Evolutionary conservation across 2,888 invertebrate species (phyloP).

Genomic region (Druceiella hillmani): DNA sequence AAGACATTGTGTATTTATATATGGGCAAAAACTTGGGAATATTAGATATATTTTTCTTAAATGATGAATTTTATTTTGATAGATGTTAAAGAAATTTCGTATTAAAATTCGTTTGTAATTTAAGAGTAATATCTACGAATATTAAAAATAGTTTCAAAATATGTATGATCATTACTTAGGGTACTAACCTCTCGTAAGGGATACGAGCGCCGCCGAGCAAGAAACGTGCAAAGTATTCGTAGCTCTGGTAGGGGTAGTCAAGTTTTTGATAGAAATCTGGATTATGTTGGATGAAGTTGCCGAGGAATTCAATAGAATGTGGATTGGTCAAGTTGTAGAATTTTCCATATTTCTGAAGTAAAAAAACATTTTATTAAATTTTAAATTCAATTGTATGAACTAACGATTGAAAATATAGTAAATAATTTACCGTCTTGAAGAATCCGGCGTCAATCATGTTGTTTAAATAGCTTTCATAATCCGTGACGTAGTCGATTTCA

Average conservation of each 20-base stretch:
- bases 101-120: too few species aligned
- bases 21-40: too few species aligned
- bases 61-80: too few species aligned
- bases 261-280: conserved; percentile 39
- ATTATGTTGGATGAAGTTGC: conserved; percentile 54
- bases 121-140: too few species aligned
- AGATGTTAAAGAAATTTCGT: too few species aligned
- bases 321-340: conserved; percentile 31
- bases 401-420: conserved; percentile 44
- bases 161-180: too few species aligned
- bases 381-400: too few species aligned
- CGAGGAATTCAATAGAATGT: conserved; percentile 50
- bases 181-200: conserved; percentile 32
- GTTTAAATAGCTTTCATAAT: conserved; percentile 53
- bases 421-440: conserved; percentile 55
- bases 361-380: too few species aligned
- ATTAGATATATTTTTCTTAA: too few species aligned
- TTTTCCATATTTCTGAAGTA: too few species aligned
- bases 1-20: too few species aligned
- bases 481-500: conserved; percentile 49
- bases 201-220: conserved; percentile 34
- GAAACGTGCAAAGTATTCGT: conserved; percentile 51
- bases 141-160: too few species aligned
- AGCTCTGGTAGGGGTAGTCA: conserved; percentile 43
- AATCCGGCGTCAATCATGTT: conserved; percentile 48